Percentiles rank a stretch among this genome's conserved stretches.
phyloP scores from a whole-genome alignment of 2,888 invertebrate species.

The Anarsia innoxiella region DNA sequence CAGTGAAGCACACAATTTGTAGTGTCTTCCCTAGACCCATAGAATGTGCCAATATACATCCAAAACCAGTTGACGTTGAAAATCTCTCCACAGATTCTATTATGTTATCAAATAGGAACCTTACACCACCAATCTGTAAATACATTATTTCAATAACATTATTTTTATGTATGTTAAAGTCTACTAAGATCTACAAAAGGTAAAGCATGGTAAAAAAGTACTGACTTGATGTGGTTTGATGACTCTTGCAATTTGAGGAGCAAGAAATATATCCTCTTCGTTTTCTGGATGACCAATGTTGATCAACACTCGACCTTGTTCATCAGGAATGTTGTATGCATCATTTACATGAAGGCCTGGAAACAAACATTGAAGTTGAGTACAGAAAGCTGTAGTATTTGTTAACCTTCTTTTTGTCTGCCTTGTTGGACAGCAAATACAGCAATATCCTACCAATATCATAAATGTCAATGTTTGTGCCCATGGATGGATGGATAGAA shows the following conservation, averaged over 20 bases:
- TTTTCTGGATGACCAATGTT: constrained; percentile 94
- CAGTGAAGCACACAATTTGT: constrained; percentile 96
- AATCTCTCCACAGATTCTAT: constrained; percentile 94
- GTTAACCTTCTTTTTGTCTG: no score
- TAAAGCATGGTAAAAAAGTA: no score
- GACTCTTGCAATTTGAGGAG: constrained; percentile 91
- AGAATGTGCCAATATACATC: constrained; percentile 98
- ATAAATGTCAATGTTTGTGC: no score
- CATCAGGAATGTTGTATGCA: constrained; percentile 91
- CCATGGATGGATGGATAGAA: no score
- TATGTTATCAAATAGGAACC: constrained; percentile 97
- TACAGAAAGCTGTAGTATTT: no score
- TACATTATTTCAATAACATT: background rate
- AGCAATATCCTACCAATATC: no score
- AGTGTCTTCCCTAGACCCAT: constrained; percentile 99
- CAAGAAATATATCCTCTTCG: constrained; percentile 93
- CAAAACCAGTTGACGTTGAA: constrained; percentile 92
- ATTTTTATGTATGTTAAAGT: background rate
- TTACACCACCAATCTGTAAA: constrained; percentile 89
- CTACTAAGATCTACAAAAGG: no score
- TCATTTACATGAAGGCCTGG: constrained; percentile 92
- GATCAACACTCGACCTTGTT: constrained; percentile 92
- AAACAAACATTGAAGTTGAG: no score
- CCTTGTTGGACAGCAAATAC: no score
- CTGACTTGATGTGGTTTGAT: constrained; percentile 96